Evolutionary conservation across 2,888 invertebrate species (phyloP).

Genomic region (Matsumyia berberina): DNA sequence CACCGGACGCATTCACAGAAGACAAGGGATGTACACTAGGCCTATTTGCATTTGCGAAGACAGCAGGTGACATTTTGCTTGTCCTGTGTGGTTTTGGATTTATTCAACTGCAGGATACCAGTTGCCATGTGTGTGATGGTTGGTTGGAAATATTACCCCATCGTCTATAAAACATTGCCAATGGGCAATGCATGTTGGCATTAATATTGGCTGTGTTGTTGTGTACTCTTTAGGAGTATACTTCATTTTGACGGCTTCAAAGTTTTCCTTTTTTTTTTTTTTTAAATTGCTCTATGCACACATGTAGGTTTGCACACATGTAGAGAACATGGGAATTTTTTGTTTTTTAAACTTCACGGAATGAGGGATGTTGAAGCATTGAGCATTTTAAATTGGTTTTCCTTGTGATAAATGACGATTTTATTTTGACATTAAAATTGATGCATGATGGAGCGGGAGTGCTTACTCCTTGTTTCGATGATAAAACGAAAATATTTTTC

Average conservation of each 20-base stretch:
- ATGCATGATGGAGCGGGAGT: slow-evolving; percentile 40
- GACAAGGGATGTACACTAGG: slow-evolving; percentile 31
- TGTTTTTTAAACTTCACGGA: slow-evolving; percentile 17
- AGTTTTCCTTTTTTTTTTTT: slow-evolving; percentile 45
- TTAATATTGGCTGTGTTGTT: slow-evolving; percentile 58
- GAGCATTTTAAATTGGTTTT: slow-evolving; percentile 71
- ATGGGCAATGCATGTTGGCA: slow-evolving; percentile 54
- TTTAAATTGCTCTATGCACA: slow-evolving; percentile 7
- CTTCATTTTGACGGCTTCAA: slow-evolving; percentile 66
- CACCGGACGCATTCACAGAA: slow-evolving; percentile 7
- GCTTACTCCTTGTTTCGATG: slow-evolving; percentile 42
- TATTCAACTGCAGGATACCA: slow-evolving; percentile 73
- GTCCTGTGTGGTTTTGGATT: slow-evolving; percentile 69
- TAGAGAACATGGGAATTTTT: not conserved
- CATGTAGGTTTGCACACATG: not conserved
- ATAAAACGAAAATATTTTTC: slow-evolving; percentile 45
- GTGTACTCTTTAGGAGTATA: slow-evolving; percentile 13
- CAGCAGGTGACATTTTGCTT: slow-evolving; percentile 72
- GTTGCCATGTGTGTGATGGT: slow-evolving; percentile 26
- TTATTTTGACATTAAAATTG: slow-evolving; percentile 71
- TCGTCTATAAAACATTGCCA: slow-evolving; percentile 49
- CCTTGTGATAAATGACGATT: slow-evolving; percentile 68
- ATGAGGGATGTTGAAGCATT: slow-evolving; percentile 60
- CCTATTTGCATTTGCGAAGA: slow-evolving; percentile 72
- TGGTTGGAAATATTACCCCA: slow-evolving; percentile 16